A percentile compares a stretch with the other conserved stretches of the same genome.
Evolutionary conservation across 2,797 vertebrate species (phyloP).

Genomic region (Sebastiscus tertius): DNA sequence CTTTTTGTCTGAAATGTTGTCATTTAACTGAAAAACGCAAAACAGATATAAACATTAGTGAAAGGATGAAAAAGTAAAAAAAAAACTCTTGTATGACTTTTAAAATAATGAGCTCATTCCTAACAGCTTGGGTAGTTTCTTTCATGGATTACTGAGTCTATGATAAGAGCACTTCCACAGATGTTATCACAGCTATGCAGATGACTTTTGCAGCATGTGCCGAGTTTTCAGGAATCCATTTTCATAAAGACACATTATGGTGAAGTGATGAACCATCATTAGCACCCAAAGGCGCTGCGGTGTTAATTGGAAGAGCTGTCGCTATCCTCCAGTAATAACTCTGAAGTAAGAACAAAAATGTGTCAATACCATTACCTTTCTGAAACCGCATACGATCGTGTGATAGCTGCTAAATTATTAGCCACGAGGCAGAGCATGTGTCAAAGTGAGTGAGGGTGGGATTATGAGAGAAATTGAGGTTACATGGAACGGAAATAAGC

Average conservation of each 20-base stretch:
- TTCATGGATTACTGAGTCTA: constrained; percentile 31
- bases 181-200: constrained; percentile 36
- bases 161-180: constrained; percentile 29
- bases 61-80: neutral
- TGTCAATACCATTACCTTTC: constrained; percentile 29
- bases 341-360: neutral
- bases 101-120: neutral
- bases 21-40: neutral
- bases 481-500: constrained; percentile 27
- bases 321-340: constrained; percentile 32
- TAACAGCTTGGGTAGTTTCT: constrained; percentile 26
- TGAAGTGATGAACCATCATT: constrained; percentile 51
- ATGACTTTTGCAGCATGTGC: constrained; percentile 28
- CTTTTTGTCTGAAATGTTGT: neutral
- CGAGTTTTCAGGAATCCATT: constrained; percentile 44
- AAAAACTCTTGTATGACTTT: neutral
- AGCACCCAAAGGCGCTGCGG: constrained; percentile 18
- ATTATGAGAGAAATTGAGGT: constrained; percentile 9
- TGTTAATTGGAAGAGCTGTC: constrained; percentile 58
- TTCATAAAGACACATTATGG: constrained; percentile 57
- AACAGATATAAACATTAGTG: neutral
- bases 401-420: constrained; percentile 39
- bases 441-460: constrained; percentile 19
- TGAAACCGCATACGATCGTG: constrained; percentile 5
- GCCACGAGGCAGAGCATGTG: constrained; percentile 38